Base-by-base conservation (phyloP, 2,797 vertebrate species). In the Molossus molossus region DNA sequence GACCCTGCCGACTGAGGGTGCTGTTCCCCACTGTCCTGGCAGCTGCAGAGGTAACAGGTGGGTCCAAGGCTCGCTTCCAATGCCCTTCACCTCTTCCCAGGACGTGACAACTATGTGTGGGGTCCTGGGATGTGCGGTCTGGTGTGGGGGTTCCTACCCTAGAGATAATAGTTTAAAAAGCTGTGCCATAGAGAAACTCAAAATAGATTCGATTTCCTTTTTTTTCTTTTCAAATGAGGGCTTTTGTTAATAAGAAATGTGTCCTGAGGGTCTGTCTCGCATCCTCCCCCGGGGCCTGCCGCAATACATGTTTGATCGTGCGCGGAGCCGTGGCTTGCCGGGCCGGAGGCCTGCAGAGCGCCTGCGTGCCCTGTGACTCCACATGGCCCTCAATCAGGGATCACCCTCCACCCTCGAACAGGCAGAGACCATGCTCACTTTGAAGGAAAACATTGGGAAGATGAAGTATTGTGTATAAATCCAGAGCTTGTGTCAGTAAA, bases 281-380 rank as follows among this genome's bases (percentile, higher is more conserved):
- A 29, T 95, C 70, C 90, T 83, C 60, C 23, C 40, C 37, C 25
- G 0, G 9, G 67, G n/a, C 75, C 92, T 88, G 64, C 40, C 75
- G 83, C 87, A 53, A 75, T 97, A 96, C 96, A 97, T 95, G 97
- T 89, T 95, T 95, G 82, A 96, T 96, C 76, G 72, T 87, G 33
- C 82, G 84, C 70, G 29, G 50, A 91, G 40, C 40, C 40, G 6
- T 45, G 40, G 40, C 33, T 33, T 33, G 33, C 33, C 33, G 33
- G 33, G 33, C 60, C 81, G 29, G 91, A 86, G 69, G 48, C 87
- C 40, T 72, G 64, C 72, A 81, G 77, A 70, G 20, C 58, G 13
- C 60, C 95, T 89, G 84, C 92, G 87, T 94, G 94, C 57, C 48
- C 90, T 90, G 50, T 62, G 88, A 70, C 55, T 92, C 67, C 88